Base-by-base conservation (phyloP, 2,797 vertebrate genomes). In the Trachops cirrhosus region DNA sequence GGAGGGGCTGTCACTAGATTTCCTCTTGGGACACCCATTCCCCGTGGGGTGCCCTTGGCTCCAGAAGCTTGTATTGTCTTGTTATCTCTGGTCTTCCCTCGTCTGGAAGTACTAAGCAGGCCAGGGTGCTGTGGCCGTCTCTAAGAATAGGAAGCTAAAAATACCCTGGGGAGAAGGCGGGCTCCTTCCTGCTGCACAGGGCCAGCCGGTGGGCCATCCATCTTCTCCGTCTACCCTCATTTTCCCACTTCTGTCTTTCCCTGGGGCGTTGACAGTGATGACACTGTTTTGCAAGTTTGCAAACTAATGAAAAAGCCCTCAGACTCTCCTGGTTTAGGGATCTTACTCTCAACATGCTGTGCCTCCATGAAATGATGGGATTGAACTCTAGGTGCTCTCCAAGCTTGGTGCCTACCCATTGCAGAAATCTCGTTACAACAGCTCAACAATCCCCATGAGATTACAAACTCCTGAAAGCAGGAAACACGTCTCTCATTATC, bases 61-160 rank as follows among this genome's bases (percentile, higher is more conserved):
- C 73, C 48, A 57, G 54, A 80, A 89, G 32, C 12, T 57, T 93
- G 5, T n/a, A 6, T 95, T 90, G 89, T 62, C 46, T 39, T 39
- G 3, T 82, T 67, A n/a, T 83, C 26, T 39, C 26, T 93, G 44
- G 54, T 78, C 62, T 94, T 79, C 86, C 68, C 41, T 91, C 48
- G 39, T 83, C 68, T 67, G n/a, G 26, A 93, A 48, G 29, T 79
- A 68, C 59, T 71, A 41, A 95, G 82, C 39, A 88, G 64, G 83
- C 67, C 29, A 48, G 46, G 62, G 29, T 21, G 32, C 41, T 92
- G 9, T 67, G 41, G 46, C 93, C 26, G 37, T 73, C 37, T 88
- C 85, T 86, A 88, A 86, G 92, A 92, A 94, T 39, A 95, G 90
- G 70, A 88, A 88, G 48, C 44, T 91, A 59, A 92, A 95, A 89